Evolutionary conservation across 2,113 vertebrate genomes (phyloP), one percentile per base, ranked within the genome.

Genomic region (Xiphias gladius): DNA sequence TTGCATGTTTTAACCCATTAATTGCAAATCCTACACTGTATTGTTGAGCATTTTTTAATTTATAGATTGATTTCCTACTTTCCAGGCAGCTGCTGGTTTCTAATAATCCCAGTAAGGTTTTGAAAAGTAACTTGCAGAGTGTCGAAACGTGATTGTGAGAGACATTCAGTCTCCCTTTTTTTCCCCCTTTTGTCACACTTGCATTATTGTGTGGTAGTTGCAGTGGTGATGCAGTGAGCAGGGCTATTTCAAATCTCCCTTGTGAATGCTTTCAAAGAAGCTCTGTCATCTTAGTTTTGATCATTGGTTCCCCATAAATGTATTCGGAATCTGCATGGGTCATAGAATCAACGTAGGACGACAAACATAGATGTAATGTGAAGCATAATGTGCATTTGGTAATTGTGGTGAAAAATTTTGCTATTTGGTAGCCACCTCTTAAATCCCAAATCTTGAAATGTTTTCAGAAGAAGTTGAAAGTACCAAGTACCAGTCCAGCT

Each of bases 1-100:
- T 12, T 37, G 82, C 30, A 59, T 73, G 41, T 80, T 84, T 84
- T 71, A 61, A 62, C 35, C 73, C 67, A 39, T 72, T 57, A 65
- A 64, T 28, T 66, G 24, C 48, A 77, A 54, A 20, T 22, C 6
- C 37, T 14, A 11, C 5, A 30, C 24, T 65, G 28, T 8, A 20
- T n/a, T 72, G 7, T 20, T 43, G 13, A 20, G 32, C 26, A 16
- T 74, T 58, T 67, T 22, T 24, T 30, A 26, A 2, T 57, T 74
- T 2, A 8, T 43, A 7, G 26, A 28, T 55, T 63, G 61, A 50
- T 70, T 58, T 62, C 12, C 66, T 5, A 2, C 10, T 13, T 16
- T 2, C 1, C 3, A 10, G 22, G 66, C 73, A 73, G 72, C 63
- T 41, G 1, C 26, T 61, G 59, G 75, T 63, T 79, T 70, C 17